Evolutionary conservation across 2,113 vertebrate genomes (phyloP), one percentile per base, ranked within the genome.

Genomic region (Arenaria interpres): DNA sequence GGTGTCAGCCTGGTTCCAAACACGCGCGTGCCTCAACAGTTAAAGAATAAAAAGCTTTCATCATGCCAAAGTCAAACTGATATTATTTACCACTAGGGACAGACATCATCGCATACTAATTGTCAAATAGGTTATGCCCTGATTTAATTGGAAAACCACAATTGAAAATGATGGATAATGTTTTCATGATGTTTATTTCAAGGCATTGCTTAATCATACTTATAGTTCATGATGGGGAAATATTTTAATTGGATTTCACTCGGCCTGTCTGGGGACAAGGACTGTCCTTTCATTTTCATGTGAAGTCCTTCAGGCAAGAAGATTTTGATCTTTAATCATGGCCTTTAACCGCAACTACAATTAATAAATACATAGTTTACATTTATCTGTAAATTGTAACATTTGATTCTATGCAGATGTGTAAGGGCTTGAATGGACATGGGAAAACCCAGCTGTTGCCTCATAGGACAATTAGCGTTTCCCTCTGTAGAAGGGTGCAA

Each of bases 61-160:
- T 43, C 66, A 9, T 33, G 35, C 18, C 56, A 54, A 89, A 93
- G 59, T 72, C 56, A 68, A 95, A 92, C 8, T 46, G 57, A 7
- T 90, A 83, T 84, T 94, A 86, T 89, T 95, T 94, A 84, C 80
- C 71, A 45, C 48, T 57, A 88, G 48, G 54, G 87, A 88, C 45
- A 85, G 81, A 51, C 51, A 87, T 63, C 45, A 83, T 51, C 12
- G 23, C 10, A 37, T 87, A 54, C 24, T 96, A 87, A 89, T 83
- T 95, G 71, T 92, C 86, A 92, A 76, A 95, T 60, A 93, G 59
- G 53, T 89, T 89, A 66, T 72, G 66, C n/a, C 59, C 62, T 48
- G 28, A 87, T 94, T 96, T 97, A 95, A 96, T 82, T 91, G 91
- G 57, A 93, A 96, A 97, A 69, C 60, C 78, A 64, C 60, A 93